Evolutionary conservation across 2,113 vertebrate species (phyloP).

Genomic region (Amia ocellicauda): DNA sequence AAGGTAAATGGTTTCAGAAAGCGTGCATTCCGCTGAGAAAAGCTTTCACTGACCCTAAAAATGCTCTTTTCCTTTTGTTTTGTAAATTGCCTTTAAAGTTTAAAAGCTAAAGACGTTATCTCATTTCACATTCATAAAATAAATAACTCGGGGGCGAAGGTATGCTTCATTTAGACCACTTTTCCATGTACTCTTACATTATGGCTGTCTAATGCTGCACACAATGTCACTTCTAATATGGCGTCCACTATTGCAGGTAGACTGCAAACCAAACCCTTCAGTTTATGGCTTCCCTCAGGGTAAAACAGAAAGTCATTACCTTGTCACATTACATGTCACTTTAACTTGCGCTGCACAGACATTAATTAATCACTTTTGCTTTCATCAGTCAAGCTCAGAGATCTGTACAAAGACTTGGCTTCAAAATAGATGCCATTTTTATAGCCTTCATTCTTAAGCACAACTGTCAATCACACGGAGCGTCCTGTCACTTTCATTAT

Average conservation of each 20-base stretch:
- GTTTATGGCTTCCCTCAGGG: conserved; percentile 52
- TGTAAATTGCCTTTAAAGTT: conserved; percentile 76
- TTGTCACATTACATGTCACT: conserved; percentile 41
- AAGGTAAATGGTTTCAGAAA: conserved; percentile 63
- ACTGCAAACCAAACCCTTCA: conserved; percentile 21
- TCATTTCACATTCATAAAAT: conserved; percentile 36
- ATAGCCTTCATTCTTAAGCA: neutral
- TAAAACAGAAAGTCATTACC: conserved; percentile 64
- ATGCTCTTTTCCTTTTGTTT: conserved; percentile 74
- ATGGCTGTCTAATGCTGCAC: conserved; percentile 34
- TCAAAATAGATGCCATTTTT: conserved; percentile 7
- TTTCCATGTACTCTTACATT: neutral
- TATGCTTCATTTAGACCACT: conserved; percentile 34
- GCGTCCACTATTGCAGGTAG: conserved; percentile 46
- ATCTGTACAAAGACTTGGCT: neutral
- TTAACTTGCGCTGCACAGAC: conserved; percentile 4
- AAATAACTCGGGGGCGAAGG: conserved; percentile 52
- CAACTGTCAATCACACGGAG: neutral
- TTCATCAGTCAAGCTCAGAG: conserved; percentile 10
- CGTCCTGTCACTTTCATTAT: neutral
- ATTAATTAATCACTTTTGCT: conserved; percentile 18
- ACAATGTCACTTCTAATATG: conserved; percentile 51
- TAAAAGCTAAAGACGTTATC: conserved; percentile 71
- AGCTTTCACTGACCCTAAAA: conserved; percentile 71
- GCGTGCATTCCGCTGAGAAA: conserved; percentile 70